phyloP scores from a whole-genome alignment of 2,888 invertebrate species.

The Apoderus coryli region DNA sequence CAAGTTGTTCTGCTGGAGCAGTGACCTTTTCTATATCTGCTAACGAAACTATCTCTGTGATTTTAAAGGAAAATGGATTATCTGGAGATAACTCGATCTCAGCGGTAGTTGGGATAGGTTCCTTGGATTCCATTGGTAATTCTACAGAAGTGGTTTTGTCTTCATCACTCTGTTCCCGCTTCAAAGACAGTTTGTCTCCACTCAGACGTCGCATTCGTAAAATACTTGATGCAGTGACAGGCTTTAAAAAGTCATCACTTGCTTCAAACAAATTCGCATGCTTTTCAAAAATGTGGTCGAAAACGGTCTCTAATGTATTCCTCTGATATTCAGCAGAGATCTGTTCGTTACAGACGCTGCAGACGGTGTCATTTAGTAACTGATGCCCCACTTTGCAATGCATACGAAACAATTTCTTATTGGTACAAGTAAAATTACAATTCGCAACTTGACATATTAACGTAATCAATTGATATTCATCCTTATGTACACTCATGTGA shows the following conservation, averaged over 20 bases:
- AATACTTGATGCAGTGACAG: conserved; percentile 5
- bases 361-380: conserved; percentile 14
- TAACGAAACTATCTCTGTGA: conserved; percentile 26
- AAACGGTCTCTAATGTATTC: conserved; percentile 19
- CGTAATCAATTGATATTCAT: conserved; percentile 17
- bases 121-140: conserved; percentile 14
- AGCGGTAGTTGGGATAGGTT: conserved; percentile 8
- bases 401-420: conserved; percentile 22
- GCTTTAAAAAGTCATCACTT: conserved; percentile 1
- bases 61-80: conserved; percentile 32
- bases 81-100: conserved; percentile 23
- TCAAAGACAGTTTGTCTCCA: conserved; percentile 33
- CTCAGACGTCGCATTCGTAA: conserved; percentile 33
- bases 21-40: conserved; percentile 15
- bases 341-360: conserved; percentile 18
- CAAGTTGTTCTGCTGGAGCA: conserved; percentile 2
- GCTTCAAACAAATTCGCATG: conserved; percentile 17
- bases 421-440: conserved; percentile 24
- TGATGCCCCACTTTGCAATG: conserved; percentile 28
- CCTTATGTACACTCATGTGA: conserved; percentile 17
- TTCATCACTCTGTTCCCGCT: conserved; percentile 23
- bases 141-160: conserved; percentile 4
- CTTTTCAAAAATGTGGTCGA: conserved; percentile 18
- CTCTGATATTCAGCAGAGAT: conserved; percentile 13
- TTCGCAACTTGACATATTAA: conserved; percentile 25